Conservation (phyloP, 2,113 vertebrate species). For the Noctilio leporinus region DNA sequence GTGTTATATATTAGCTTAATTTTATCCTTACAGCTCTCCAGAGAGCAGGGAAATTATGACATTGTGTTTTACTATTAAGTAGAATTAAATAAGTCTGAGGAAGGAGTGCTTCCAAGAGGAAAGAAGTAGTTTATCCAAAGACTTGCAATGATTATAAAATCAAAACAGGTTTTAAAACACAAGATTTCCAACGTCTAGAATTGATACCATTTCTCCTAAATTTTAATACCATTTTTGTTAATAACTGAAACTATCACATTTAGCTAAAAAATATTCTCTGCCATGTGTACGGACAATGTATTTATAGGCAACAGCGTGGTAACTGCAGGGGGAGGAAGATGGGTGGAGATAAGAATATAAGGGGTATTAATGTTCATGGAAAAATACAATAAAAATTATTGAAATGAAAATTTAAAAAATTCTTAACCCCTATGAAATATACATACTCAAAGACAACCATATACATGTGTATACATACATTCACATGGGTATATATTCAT, state of each 20-base stretch:
- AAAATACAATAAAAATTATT: too few species aligned
- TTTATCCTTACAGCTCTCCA: neutral
- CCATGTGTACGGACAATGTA: neutral
- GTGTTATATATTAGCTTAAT: slow-evolving; percentile 14
- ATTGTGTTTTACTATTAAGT: neutral
- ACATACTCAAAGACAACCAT: neutral
- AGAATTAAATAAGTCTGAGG: neutral
- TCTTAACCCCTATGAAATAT: neutral
- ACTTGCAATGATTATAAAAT: neutral
- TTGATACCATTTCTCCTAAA: neutral
- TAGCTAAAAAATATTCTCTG: neutral
- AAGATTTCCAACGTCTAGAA: neutral
- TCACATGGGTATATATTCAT: neutral
- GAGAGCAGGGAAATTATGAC: neutral
- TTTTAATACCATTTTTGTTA: neutral
- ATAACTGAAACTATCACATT: neutral
- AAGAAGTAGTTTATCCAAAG: neutral
- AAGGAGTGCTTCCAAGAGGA: neutral
- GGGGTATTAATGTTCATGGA: too few species aligned
- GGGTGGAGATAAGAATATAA: too few species aligned
- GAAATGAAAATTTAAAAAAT: too few species aligned
- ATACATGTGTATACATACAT: neutral
- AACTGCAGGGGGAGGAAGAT: too few species aligned
- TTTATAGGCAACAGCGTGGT: neutral
- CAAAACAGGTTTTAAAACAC: neutral